Evolutionary conservation across 2,888 invertebrate genomes (phyloP).

Genomic region (Nomada hirtipes): DNA sequence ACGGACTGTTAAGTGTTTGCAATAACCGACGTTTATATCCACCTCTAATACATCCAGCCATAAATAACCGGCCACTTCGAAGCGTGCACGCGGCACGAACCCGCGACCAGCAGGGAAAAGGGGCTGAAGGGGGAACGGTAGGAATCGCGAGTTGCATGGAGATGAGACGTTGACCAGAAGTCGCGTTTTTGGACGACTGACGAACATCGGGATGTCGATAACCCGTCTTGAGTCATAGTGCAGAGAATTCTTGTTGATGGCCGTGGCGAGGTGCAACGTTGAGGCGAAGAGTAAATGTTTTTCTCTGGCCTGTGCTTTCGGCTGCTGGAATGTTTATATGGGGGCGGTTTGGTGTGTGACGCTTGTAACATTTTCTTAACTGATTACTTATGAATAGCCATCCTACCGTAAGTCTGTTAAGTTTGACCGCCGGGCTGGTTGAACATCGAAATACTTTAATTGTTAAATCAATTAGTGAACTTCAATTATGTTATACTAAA

Average conservation of each 20-base stretch:
- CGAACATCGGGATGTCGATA: constrained; percentile 12
- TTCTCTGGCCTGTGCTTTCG: too few relatives aligned
- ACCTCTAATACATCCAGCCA: constrained; percentile 82
- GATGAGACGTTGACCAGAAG: constrained; percentile 67
- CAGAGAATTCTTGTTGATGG: background rate
- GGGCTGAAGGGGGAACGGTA: constrained; percentile 11
- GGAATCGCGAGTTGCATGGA: constrained; percentile 39
- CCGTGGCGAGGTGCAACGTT: too few relatives aligned
- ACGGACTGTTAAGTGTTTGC: constrained; percentile 84
- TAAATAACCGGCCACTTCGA: constrained; percentile 82
- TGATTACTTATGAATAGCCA: too few relatives aligned
- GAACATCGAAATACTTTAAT: too few relatives aligned
- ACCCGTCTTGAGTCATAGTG: constrained; percentile 8
- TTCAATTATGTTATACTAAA: too few relatives aligned
- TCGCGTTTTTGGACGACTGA: constrained; percentile 26
- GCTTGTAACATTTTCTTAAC: too few relatives aligned
- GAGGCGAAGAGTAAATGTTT: too few relatives aligned
- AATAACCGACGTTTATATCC: constrained; percentile 84
- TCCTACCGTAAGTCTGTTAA: too few relatives aligned
- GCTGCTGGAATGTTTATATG: too few relatives aligned
- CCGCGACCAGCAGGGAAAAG: constrained; percentile 23
- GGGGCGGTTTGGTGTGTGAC: too few relatives aligned
- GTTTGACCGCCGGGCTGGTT: too few relatives aligned
- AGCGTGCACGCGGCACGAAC: constrained; percentile 67
- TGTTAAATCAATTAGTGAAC: too few relatives aligned